Base-by-base conservation (phyloP, 2,797 vertebrate genomes). In the Sardinella longiceps region DNA sequence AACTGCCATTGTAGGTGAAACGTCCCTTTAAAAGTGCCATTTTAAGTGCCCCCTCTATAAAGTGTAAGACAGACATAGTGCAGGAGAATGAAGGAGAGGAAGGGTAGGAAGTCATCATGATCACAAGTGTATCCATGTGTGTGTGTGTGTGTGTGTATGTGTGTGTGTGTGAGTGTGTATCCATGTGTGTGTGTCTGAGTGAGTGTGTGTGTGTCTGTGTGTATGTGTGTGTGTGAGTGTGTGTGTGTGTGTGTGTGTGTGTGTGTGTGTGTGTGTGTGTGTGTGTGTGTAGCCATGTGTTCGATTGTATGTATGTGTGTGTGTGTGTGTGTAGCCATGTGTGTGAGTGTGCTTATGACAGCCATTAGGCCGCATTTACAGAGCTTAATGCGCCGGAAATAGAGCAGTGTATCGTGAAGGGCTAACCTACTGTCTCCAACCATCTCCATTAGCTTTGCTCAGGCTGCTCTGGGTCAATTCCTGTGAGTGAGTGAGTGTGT, bases 351-450 rank as follows among this genome's bases (percentile, higher is more conserved):
- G 25, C 28, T 70, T 15, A 37, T 70, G 66, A 18, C 66, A 70
- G 70, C 70, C 70, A 77, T 77, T 77, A 39, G 10, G 70, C 6
- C 6, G 7, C 37, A 77, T 77, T 77, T 77, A 9, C 70, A 77
- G 70, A 77, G 70, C 37, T 77, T 77, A 77, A 77, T 77, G 70
- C 63, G 20, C 37, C 43, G 70, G 33, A 77, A 77, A 77, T 77
- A 20, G 37, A 43, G 70, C 70, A 39, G 1, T 39, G 70, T 39
- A 39, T 9, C 37, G 18, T 77, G 70, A 77, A 39, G 33, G 70
- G 70, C 70, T 43, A 43, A 1, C 66, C 66, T 39, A 74, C 66
- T 74, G 66, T 39, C 33, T 20, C 33, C 66, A 20, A 39, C 20
- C 15, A 74, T 74, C 30, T 74, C 33, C 30, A 74, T 74, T 74